Conservation (phyloP, 2,113 vertebrate genomes). For the Taxidea taxus region DNA sequence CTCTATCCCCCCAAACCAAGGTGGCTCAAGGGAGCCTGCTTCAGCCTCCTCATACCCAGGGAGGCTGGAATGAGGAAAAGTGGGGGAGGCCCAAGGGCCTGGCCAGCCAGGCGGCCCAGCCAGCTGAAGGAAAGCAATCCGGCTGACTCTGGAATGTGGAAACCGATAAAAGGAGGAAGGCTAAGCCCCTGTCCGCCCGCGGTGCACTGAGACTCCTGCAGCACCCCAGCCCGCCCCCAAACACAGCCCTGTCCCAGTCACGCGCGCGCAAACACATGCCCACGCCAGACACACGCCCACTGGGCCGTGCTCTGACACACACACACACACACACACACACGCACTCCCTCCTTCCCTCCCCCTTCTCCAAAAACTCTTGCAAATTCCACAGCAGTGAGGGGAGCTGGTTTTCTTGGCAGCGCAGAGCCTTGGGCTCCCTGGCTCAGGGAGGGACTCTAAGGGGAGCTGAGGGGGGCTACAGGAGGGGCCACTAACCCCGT, state of each 20-base stretch:
- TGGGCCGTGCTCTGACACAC: background rate
- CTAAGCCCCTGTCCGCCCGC: background rate
- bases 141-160: slow-evolving; percentile 77
- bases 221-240: slow-evolving; percentile 39
- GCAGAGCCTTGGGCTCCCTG: slow-evolving; percentile 25
- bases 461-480: background rate
- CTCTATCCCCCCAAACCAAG: slow-evolving; percentile 36
- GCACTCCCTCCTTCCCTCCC: background rate
- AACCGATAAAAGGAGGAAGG: slow-evolving; percentile 74
- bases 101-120: slow-evolving; percentile 22
- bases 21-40: slow-evolving; percentile 58
- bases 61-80: slow-evolving; percentile 80
- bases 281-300: slow-evolving; percentile 31
- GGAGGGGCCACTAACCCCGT: background rate
- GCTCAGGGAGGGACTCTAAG: background rate
- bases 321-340: background rate
- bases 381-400: slow-evolving; percentile 77
- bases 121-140: slow-evolving; percentile 55
- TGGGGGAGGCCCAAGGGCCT: slow-evolving; percentile 73
- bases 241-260: slow-evolving; percentile 51
- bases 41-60: slow-evolving; percentile 66
- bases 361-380: slow-evolving; percentile 48
- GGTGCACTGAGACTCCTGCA: background rate
- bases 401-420: slow-evolving; percentile 76
- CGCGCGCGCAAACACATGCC: background rate